phyloP scores from a whole-genome alignment of 1,140 invertebrate species.

The Drosophila teissieri region DNA sequence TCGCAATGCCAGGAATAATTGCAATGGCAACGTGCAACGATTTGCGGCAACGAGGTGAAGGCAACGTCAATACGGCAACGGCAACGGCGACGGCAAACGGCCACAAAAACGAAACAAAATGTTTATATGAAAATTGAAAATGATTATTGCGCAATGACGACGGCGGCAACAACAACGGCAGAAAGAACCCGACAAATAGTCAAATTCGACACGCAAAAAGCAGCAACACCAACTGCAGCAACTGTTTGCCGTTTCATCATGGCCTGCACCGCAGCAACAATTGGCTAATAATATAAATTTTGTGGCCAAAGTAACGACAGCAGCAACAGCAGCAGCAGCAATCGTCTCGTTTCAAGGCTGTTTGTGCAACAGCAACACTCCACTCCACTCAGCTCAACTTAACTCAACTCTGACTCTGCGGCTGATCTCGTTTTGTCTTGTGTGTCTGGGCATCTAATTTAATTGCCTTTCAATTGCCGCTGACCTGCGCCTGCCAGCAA shows the following conservation, averaged over 20 bases:
- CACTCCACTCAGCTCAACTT: background rate
- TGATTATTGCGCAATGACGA: slow-evolving; percentile 71
- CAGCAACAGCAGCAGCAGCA: slow-evolving; percentile 42
- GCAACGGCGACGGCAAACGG: slow-evolving; percentile 1
- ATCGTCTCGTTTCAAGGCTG: slow-evolving; percentile 55
- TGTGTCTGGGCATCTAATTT: slow-evolving; percentile 57
- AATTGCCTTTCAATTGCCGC: slow-evolving; percentile 73
- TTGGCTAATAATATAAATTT: slow-evolving; percentile 81
- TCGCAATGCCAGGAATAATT: slow-evolving; percentile 67
- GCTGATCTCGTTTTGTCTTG: slow-evolving; percentile 48
- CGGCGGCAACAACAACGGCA: slow-evolving; percentile 9
- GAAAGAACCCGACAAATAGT: slow-evolving; percentile 67
- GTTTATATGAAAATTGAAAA: slow-evolving; percentile 82
- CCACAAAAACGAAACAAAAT: slow-evolving; percentile 56
- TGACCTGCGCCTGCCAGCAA: slow-evolving; percentile 62
- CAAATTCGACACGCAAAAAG: slow-evolving; percentile 77
- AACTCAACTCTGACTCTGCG: slow-evolving; percentile 14
- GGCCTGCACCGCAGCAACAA: slow-evolving; percentile 65
- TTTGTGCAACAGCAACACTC: slow-evolving; percentile 8
- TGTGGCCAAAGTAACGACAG: slow-evolving; percentile 56
- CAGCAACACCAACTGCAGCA: slow-evolving; percentile 30
- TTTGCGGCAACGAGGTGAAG: slow-evolving; percentile 81
- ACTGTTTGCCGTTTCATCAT: slow-evolving; percentile 66
- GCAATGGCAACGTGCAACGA: slow-evolving; percentile 77
- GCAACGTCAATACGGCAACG: slow-evolving; percentile 38